Percentiles rank a stretch among this genome's conserved stretches.
phyloP scores from a whole-genome alignment of 2,888 invertebrate genomes.

The Tipula unca region DNA sequence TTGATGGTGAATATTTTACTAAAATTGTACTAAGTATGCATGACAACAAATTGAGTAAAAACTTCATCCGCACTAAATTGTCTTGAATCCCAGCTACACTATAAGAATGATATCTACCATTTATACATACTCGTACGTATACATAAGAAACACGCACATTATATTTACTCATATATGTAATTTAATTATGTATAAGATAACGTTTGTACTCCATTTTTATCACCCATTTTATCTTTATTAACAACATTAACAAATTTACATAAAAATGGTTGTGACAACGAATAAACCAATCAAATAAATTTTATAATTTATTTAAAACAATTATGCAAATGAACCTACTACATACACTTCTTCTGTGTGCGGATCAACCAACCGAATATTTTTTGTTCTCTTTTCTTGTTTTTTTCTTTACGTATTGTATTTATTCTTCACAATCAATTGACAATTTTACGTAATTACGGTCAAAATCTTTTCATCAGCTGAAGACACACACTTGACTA shows the following conservation, averaged over 20 bases:
- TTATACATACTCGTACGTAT: neutral
- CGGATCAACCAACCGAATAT: neutral
- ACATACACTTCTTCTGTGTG: neutral
- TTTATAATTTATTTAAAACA: neutral
- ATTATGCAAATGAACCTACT: neutral
- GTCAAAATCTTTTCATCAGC: neutral
- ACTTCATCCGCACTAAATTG: too few relatives aligned
- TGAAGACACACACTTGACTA: neutral
- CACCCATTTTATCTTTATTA: neutral
- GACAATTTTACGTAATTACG: neutral
- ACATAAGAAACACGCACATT: neutral
- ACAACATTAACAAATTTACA: neutral
- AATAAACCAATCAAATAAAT: neutral
- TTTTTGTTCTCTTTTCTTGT: neutral
- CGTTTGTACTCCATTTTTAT: neutral
- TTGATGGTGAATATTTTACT: too few relatives aligned
- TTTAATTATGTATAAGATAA: neutral
- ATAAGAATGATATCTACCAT: too few relatives aligned
- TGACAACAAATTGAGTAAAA: too few relatives aligned
- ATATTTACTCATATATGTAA: neutral
- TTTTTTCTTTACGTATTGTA: neutral
- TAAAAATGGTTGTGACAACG: neutral
- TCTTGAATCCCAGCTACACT: too few relatives aligned
- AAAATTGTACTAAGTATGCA: too few relatives aligned
- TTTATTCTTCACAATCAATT: neutral